phyloP scores from a whole-genome alignment of 2,888 invertebrate genomes.

The Sturmia bella region DNA sequence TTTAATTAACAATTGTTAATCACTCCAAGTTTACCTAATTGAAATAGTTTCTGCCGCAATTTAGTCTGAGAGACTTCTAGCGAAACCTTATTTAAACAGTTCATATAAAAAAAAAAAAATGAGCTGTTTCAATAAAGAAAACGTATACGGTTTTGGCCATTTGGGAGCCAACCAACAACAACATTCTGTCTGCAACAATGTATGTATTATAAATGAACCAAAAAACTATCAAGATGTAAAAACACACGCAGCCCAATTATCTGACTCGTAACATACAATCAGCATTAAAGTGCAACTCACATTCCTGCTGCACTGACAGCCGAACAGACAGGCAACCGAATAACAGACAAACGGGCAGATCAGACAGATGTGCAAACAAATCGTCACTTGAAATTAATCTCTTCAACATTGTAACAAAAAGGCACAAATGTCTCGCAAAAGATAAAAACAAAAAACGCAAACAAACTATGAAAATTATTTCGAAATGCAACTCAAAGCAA shows the following conservation, averaged over 20 bases:
- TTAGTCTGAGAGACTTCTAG: too few species aligned
- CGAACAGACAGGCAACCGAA: background rate
- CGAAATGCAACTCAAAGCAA: slow-evolving; percentile 9
- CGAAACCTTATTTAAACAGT: too few species aligned
- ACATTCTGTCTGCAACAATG: slow-evolving; percentile 18
- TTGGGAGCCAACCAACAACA: slow-evolving; percentile 6
- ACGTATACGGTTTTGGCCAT: too few species aligned
- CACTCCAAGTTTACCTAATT: too few species aligned
- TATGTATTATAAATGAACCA: background rate
- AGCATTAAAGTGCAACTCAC: slow-evolving; percentile 26
- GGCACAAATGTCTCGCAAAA: slow-evolving; percentile 39
- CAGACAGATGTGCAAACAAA: slow-evolving; percentile 37
- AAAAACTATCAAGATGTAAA: slow-evolving; percentile 9
- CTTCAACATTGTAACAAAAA: slow-evolving; percentile 52
- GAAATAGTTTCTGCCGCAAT: too few species aligned
- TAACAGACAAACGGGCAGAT: background rate
- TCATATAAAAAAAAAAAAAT: too few species aligned
- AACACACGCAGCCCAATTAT: slow-evolving; percentile 2
- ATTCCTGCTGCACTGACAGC: slow-evolving; percentile 30
- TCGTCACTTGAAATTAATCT: slow-evolving; percentile 48
- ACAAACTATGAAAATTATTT: slow-evolving; percentile 22
- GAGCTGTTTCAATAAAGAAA: too few species aligned
- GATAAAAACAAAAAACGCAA: background rate
- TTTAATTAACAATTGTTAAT: too few species aligned
- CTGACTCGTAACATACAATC: slow-evolving; percentile 2